Percentiles rank a stretch among this genome's conserved stretches.
Evolutionary conservation across 2,888 invertebrate species (phyloP).

Genomic region (Drosophila helvetica): DNA sequence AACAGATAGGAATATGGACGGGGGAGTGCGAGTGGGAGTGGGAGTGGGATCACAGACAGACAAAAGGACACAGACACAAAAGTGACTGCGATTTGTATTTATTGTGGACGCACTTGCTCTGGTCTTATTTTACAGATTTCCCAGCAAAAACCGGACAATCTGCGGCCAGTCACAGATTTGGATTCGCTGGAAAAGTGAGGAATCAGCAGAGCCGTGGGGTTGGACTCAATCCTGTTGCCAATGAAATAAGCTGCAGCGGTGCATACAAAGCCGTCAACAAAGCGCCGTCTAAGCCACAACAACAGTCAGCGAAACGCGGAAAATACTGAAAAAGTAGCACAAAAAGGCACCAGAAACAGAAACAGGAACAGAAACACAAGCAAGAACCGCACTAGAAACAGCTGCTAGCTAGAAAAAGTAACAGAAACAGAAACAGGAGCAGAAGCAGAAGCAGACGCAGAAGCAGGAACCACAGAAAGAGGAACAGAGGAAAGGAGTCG

Average conservation of each 20-base stretch:
- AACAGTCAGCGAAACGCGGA: neutral
- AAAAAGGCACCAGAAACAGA: neutral
- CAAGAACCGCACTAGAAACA: constrained; percentile 8
- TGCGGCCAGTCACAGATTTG: constrained; percentile 60
- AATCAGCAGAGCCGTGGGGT: constrained; percentile 39
- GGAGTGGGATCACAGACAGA: constrained; percentile 5
- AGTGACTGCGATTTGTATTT: constrained; percentile 67
- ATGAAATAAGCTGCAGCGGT: constrained; percentile 72
- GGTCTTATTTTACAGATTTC: constrained; percentile 71
- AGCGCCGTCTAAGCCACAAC: constrained; percentile 56
- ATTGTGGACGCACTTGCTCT: constrained; percentile 47
- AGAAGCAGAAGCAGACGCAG: constrained; percentile 1
- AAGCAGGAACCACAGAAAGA: constrained; percentile 20
- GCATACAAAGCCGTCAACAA: constrained; percentile 56
- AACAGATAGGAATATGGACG: constrained; percentile 6
- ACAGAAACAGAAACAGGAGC: constrained; percentile 19
- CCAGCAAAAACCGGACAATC: constrained; percentile 48
- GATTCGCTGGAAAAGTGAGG: constrained; percentile 67
- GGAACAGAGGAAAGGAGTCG: constrained; percentile 34
- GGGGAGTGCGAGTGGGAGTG: neutral
- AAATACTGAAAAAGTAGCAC: neutral
- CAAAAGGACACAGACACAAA: constrained; percentile 45
- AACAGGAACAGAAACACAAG: neutral
- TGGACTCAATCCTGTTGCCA: constrained; percentile 48
- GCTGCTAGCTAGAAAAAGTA: too few species aligned